Base-by-base conservation (phyloP, 2,113 vertebrate species). In the Colossoma macropomum region DNA sequence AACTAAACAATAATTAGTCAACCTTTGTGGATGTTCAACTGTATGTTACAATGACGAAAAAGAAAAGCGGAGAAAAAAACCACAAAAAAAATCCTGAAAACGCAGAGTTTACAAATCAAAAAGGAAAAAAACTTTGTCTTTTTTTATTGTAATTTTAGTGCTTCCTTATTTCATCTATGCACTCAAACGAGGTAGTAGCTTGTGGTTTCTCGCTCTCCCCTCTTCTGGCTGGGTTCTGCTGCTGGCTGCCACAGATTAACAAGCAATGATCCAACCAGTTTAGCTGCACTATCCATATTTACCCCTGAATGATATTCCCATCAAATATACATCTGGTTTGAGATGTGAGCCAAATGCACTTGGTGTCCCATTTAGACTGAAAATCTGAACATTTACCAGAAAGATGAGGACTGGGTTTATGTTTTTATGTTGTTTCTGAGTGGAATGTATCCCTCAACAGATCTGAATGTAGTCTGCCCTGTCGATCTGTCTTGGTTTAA, bases 151-250 rank as follows among this genome's bases (percentile, higher is more conserved):
- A 93, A 94, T 90, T 93, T 91, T 95, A 97, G 95, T 97, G 97
- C 97, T 99, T 98, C 97, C 96, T 97, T 97, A 96, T 97, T 97
- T 97, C 92, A 97, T 97, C 98, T 99, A 98, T 98, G 98, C 98
- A 99, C 96, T 93, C 96, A 97, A 92, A 88, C 94, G 95, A 97
- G 96, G 95, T 94, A 93, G 92, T 92, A 62, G 95, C 77, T 91
- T 91, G 89, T 88, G 75, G 89, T 89, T 86, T 84, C 88, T 80
- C 89, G 75, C 88, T 87, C 68, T 71, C 23, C 75, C 88, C 77
- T 68, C 70, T 71, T 80, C 83, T 80, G 90, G 87, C 84, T 85
- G 62, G 79, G 60, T 85, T 83, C 63, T 84, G 89, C 92, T 91
- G 88, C 90, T 91, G 90, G 91, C 90, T 91, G 89, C 90, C 86